phyloP scores from a whole-genome alignment of 2,888 invertebrate species.

The Heliconius hortense region DNA sequence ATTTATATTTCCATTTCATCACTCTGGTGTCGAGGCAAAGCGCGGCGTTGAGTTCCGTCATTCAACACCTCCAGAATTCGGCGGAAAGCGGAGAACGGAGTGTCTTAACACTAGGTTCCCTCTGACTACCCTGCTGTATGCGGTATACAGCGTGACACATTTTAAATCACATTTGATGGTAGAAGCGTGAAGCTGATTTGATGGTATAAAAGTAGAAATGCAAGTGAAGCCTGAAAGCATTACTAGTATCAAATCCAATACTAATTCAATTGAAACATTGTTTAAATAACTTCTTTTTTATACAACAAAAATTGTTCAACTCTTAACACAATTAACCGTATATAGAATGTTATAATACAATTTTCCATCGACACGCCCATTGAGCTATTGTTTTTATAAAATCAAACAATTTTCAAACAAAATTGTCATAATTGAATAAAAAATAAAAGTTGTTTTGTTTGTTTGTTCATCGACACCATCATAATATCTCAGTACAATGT shows the following conservation, averaged over 20 bases:
- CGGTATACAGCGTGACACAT: too few species aligned
- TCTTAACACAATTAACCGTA: conserved; percentile 6
- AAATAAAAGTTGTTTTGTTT: neutral
- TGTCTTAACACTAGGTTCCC: too few species aligned
- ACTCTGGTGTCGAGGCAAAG: neutral
- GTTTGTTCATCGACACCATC: neutral
- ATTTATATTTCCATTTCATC: too few species aligned
- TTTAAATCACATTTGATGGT: too few species aligned
- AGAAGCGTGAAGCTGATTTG: too few species aligned
- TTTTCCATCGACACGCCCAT: conserved; percentile 6
- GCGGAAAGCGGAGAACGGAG: too few species aligned
- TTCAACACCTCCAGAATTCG: neutral
- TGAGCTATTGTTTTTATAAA: neutral
- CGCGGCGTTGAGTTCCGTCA: neutral
- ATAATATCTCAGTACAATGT: too few species aligned
- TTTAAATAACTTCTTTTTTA: neutral
- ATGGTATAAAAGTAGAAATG: too few species aligned
- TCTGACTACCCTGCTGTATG: too few species aligned
- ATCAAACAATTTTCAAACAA: conserved; percentile 4
- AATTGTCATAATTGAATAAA: neutral
- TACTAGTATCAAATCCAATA: neutral
- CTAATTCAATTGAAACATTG: neutral
- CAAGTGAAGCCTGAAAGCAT: neutral
- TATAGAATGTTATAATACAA: neutral
- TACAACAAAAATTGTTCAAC: neutral